Conservation (phyloP, 2,888 invertebrate species). For the Synanthedon andrenaeformis region DNA sequence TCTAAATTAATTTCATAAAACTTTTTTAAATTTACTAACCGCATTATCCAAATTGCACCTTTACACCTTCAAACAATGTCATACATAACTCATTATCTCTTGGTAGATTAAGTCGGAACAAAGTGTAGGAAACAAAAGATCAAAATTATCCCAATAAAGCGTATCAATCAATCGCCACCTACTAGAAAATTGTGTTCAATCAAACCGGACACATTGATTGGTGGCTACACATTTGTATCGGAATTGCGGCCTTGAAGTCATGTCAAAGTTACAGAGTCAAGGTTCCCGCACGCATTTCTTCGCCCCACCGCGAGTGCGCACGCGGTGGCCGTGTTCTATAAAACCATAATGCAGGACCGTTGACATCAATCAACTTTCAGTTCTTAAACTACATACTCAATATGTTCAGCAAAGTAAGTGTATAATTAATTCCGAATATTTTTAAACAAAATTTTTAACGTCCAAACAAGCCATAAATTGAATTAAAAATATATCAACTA, state of each 20-base stretch:
- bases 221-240: constrained; percentile 17
- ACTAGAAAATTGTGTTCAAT: not conserved
- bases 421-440: not conserved
- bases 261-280: constrained; percentile 45
- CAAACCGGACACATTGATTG: constrained; percentile 18
- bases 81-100: too few relatives aligned
- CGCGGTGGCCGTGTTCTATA: constrained; percentile 31
- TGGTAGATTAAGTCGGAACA: not conserved
- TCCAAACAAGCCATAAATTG: not conserved
- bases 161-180: not conserved
- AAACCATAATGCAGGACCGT: constrained; percentile 36
- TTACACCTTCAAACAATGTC: too few relatives aligned
- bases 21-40: too few relatives aligned
- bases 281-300: constrained; percentile 36
- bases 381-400: constrained; percentile 35
- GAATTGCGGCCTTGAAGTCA: constrained; percentile 26
- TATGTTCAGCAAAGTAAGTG: constrained; percentile 53
- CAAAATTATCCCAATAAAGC: not conserved
- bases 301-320: constrained; percentile 32
- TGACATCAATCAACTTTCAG: constrained; percentile 43
- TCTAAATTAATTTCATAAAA: too few relatives aligned
- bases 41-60: too few relatives aligned
- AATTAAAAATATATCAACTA: too few relatives aligned
- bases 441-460: not conserved
- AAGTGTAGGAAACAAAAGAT: not conserved